Percentiles rank a stretch among this genome's conserved stretches.
These are phyloP conservation scores for Acleris sparsana DNA, from an alignment of 2,888 invertebrate genomes.

Conservation along the genomic window DNA sequence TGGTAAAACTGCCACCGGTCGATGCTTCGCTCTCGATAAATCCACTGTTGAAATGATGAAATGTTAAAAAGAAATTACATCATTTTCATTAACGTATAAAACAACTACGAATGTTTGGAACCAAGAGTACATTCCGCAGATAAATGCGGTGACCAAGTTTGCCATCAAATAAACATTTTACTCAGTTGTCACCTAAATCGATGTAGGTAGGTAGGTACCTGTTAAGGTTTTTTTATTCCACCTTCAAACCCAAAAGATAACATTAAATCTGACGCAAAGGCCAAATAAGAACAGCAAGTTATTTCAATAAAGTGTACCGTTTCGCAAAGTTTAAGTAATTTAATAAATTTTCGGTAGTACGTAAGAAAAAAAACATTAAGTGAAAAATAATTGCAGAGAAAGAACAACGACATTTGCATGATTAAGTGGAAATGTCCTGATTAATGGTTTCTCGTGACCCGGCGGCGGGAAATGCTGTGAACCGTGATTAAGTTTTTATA, in stretches of 20 bases:
- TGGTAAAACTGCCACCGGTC: no score
- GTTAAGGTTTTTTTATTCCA: no score
- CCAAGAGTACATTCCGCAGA: no score
- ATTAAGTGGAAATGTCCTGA: conserved; percentile 77
- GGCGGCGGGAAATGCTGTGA: conserved; percentile 65
- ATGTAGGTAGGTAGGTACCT: no score
- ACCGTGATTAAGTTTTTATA: conserved; percentile 79
- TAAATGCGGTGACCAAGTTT: no score
- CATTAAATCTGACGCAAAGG: background rate
- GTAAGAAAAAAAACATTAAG: conserved; percentile 48
- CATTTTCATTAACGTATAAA: no score
- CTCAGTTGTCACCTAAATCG: no score
- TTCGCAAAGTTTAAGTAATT: conserved; percentile 4
- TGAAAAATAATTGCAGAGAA: conserved; percentile 60
- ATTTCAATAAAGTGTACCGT: conserved; percentile 22
- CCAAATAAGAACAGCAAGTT: conserved; percentile 5
- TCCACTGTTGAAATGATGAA: no score
- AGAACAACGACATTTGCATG: conserved; percentile 64
- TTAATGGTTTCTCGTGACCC: conserved; percentile 74
- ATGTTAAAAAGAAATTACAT: no score
- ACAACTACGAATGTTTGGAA: no score
- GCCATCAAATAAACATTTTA: no score
- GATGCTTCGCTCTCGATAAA: no score
- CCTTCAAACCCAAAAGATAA: background rate
- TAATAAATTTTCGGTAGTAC: conserved; percentile 18